Conservation (phyloP, 2,113 vertebrate genomes). For the Seriola dumerili region DNA sequence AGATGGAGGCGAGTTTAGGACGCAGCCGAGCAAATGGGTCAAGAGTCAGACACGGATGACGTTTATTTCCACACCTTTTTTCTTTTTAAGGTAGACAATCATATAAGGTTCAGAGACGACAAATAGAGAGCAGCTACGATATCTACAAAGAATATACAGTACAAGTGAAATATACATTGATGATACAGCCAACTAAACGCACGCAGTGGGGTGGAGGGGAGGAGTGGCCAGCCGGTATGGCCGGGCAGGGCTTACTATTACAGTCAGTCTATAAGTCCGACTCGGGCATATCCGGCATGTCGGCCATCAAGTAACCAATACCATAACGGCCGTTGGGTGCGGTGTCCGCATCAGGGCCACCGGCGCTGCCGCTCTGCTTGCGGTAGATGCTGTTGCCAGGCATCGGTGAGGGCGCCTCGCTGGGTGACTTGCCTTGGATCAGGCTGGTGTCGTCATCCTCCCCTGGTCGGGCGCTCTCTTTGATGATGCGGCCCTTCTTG, state of each 20-base stretch:
- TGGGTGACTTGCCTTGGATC: slow-evolving; percentile 91
- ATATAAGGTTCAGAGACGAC: slow-evolving; percentile 67
- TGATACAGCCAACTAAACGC: slow-evolving; percentile 61
- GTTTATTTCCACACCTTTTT: neutral
- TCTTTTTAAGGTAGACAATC: slow-evolving; percentile 41
- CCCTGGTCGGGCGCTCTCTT: slow-evolving; percentile 88
- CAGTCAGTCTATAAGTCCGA: slow-evolving; percentile 90
- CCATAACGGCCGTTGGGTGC: slow-evolving; percentile 95
- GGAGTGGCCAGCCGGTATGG: slow-evolving; percentile 24
- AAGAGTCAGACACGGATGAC: slow-evolving; percentile 16
- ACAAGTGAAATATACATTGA: slow-evolving; percentile 68
- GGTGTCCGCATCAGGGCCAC: slow-evolving; percentile 81
- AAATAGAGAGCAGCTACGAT: slow-evolving; percentile 72
- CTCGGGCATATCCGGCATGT: slow-evolving; percentile 94
- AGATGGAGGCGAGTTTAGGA: slow-evolving; percentile 24
- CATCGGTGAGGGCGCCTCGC: slow-evolving; percentile 91
- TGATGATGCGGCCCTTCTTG: slow-evolving; percentile 94
- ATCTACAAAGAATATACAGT: slow-evolving; percentile 81
- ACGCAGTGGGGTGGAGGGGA: slow-evolving; percentile 42
- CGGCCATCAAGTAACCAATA: slow-evolving; percentile 95
- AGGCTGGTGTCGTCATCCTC: slow-evolving; percentile 92
- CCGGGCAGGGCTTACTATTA: slow-evolving; percentile 16
- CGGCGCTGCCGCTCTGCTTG: slow-evolving; percentile 86
- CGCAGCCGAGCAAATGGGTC: slow-evolving; percentile 1
- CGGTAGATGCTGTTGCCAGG: slow-evolving; percentile 92